A percentile compares a stretch with the other conserved stretches of the same genome.
Conservation (phyloP, 1,140 invertebrate species). For the Lamellibrachia luymesi region DNA sequence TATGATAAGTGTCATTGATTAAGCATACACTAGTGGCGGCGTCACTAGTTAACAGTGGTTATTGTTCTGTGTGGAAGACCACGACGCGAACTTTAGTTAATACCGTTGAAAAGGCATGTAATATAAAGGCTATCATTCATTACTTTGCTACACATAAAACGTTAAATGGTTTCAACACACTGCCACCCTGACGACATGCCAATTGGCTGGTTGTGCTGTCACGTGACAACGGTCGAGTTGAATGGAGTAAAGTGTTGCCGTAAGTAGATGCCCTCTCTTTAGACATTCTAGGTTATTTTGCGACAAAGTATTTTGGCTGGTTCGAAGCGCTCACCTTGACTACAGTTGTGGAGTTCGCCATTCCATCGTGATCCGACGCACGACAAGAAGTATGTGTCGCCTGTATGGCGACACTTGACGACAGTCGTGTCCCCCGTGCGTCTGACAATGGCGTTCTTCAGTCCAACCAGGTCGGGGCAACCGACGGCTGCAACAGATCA, state of each 20-base stretch:
- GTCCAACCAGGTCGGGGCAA: constrained; percentile 17
- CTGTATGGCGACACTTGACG: constrained; percentile 24
- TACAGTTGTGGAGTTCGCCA: constrained; percentile 19
- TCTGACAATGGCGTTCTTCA: constrained; percentile 13
- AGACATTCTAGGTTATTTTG: background rate
- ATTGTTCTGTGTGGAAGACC: background rate
- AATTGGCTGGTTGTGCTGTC: background rate
- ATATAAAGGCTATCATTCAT: background rate
- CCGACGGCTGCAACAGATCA: constrained; percentile 18
- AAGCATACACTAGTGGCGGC: too few relatives aligned
- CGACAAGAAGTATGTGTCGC: constrained; percentile 28
- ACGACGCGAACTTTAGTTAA: background rate
- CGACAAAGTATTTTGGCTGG: background rate
- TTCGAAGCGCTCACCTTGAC: constrained; percentile 7
- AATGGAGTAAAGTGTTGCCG: too few relatives aligned
- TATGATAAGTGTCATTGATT: too few relatives aligned
- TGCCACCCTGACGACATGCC: background rate
- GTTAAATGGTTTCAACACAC: background rate
- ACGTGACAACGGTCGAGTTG: background rate
- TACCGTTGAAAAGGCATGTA: background rate
- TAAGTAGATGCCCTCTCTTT: background rate
- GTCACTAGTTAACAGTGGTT: background rate
- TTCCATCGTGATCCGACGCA: constrained; percentile 22
- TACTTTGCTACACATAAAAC: background rate
- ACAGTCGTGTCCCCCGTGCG: constrained; percentile 21